A percentile compares a stretch with the other conserved stretches of the same genome.
Conservation (phyloP, 2,113 vertebrate genomes). For the Illadopsis cleaveri region DNA sequence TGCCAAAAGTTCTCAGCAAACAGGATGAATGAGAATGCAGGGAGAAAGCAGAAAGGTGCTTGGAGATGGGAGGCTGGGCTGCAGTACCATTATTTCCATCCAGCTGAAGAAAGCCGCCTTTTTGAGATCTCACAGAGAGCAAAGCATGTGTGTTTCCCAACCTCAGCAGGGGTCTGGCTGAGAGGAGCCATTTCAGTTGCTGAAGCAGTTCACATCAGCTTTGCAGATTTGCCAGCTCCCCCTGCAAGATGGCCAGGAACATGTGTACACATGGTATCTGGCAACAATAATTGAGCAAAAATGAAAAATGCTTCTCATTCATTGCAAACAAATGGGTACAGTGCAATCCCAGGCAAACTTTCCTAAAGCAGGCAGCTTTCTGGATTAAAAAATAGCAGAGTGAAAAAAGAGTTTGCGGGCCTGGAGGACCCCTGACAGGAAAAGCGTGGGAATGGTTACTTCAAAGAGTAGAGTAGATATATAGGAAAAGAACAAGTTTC, state of each 20-base stretch:
- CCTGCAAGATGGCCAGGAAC: conserved; percentile 35
- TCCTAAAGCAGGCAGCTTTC: conserved; percentile 4
- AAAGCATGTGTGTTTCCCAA: not conserved
- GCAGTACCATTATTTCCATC: not conserved
- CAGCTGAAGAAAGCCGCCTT: not conserved
- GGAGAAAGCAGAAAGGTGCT: not conserved
- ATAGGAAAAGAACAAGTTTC: not conserved
- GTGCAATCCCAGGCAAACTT: conserved; percentile 21
- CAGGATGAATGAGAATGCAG: fast-evolving
- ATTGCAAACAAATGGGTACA: conserved; percentile 56
- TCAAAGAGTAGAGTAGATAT: not conserved
- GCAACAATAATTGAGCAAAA: conserved; percentile 47
- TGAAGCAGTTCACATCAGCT: not conserved
- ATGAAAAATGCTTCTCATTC: conserved; percentile 60
- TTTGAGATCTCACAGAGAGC: not conserved
- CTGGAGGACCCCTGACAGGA: not conserved
- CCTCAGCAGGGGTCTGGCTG: not conserved
- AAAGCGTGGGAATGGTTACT: not conserved
- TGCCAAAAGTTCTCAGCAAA: not conserved
- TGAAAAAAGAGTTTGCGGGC: not conserved
- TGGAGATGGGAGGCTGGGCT: not conserved
- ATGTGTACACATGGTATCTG: conserved; percentile 37
- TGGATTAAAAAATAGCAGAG: not conserved
- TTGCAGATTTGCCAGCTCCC: conserved; percentile 41
- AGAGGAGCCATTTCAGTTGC: not conserved